These are phyloP conservation scores for Hermaeophaga mercurialis DNA, from an alignment of 2,888 invertebrate species.

Conservation along the genomic window DNA sequence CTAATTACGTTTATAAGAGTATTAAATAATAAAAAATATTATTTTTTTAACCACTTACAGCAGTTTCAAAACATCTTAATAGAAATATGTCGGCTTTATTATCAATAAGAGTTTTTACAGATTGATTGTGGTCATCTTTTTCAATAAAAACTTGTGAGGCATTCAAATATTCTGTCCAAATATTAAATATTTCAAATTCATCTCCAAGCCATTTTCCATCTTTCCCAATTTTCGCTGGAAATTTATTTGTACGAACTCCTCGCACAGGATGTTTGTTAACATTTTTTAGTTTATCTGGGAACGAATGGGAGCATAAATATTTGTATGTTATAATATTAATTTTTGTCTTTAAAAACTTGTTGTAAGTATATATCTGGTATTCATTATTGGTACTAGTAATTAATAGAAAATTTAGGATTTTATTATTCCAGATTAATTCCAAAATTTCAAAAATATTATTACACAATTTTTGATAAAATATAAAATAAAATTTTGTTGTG, in stretches of 20 bases:
- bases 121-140: background rate
- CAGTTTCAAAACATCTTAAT: background rate
- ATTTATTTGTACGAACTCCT: background rate
- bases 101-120: background rate
- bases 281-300: background rate
- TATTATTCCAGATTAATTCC: background rate
- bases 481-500: background rate
- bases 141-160: background rate
- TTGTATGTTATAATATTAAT: background rate
- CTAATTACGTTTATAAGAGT: too few species aligned
- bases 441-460: background rate
- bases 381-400: background rate
- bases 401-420: background rate
- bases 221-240: background rate
- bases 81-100: background rate
- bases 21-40: too few species aligned
- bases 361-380: background rate
- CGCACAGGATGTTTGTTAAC: background rate
- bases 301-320: background rate
- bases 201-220: background rate
- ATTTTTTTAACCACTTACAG: background rate
- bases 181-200: background rate
- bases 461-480: background rate
- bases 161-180: background rate
- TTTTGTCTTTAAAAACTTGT: background rate